Evolutionary conservation across 2,888 invertebrate species (phyloP), one percentile per base, ranked within the genome.

Genomic region (Nesidiocoris tenuis): DNA sequence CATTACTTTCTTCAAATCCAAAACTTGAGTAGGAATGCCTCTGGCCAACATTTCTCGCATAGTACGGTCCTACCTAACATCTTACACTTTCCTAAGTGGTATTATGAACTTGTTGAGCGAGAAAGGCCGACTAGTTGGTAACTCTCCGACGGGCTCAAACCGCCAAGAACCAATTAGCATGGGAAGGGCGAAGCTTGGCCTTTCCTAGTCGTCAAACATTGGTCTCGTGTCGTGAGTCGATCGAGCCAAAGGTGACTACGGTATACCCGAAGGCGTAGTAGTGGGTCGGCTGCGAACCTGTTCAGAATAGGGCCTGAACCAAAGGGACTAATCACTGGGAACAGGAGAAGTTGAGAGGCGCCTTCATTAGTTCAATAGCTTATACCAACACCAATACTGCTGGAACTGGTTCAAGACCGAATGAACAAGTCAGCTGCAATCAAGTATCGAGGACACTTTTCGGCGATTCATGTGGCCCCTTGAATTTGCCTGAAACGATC

Each of bases 331-430:
- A 65, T 65, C 18, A 65, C 39, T 23, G 24, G 23, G 64, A 25
- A 64, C 19, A 24, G 24, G 16, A 25, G 64, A 25, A 64, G 25
- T 24, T 64, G 39, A 39, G 39, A 39, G 39, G 39, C 39, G 39
- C 39, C 25, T 39, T 65, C 18, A 18, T 65, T 64, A 64, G 64
- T 65, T 25, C 65, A 65, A 65, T 65, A 65, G 25, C 39, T 39
- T 39, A 39, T 17, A 5, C 65, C 65, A 39, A 65, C 39, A 39
- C n/a, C 39, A 39, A 39, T 39, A 39, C n/a, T n/a, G n/a, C n/a
- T n/a, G n/a, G 39, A 39, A 39, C 39, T 39, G 12, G 39, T 12
- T 39, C 12, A 39, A 12, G 12, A 39, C 3, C 39, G 5, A 39
- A 7, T 7, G 39, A 39, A 39, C 39, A 39, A 39, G 39, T 39